These are phyloP conservation scores for Pipistrellus nathusii DNA, from an alignment of 2,797 vertebrate species.

Conservation along the genomic window DNA sequence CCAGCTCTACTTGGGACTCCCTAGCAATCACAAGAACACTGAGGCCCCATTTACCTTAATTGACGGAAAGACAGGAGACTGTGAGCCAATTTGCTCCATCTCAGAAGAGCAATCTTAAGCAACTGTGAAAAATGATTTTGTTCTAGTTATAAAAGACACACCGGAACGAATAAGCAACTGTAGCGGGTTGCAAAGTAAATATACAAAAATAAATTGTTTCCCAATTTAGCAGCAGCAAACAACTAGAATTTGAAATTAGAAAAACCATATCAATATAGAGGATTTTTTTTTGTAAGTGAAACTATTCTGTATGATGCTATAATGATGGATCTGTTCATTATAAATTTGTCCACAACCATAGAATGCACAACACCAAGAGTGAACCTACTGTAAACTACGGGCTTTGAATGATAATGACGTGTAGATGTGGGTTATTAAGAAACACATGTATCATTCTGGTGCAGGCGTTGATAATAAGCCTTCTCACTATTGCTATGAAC, in stretches of 20 bases:
- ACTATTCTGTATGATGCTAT: not conserved
- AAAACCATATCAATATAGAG: not conserved
- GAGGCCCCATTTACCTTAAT: not conserved
- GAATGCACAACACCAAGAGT: not conserved
- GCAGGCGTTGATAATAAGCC: not conserved
- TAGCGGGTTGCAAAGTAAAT: not conserved
- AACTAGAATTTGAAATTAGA: not conserved
- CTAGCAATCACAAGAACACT: not conserved
- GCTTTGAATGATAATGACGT: not conserved
- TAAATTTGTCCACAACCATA: not conserved
- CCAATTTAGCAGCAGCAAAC: too few species aligned
- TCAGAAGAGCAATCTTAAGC: not conserved
- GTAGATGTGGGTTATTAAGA: too few species aligned
- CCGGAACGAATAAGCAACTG: not conserved
- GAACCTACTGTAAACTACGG: not conserved
- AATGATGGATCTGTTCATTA: too few species aligned
- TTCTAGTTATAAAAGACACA: not conserved
- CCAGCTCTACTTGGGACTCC: not conserved
- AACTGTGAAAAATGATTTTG: not conserved
- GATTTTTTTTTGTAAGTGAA: not conserved
- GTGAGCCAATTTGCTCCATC: not conserved
- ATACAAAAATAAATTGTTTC: not conserved
- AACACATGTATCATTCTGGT: rapidly evolving
- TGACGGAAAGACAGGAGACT: not conserved
- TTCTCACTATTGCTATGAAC: not conserved